These are phyloP conservation scores for Epicampocera succincta DNA, from an alignment of 2,888 invertebrate species.

Conservation along the genomic window DNA sequence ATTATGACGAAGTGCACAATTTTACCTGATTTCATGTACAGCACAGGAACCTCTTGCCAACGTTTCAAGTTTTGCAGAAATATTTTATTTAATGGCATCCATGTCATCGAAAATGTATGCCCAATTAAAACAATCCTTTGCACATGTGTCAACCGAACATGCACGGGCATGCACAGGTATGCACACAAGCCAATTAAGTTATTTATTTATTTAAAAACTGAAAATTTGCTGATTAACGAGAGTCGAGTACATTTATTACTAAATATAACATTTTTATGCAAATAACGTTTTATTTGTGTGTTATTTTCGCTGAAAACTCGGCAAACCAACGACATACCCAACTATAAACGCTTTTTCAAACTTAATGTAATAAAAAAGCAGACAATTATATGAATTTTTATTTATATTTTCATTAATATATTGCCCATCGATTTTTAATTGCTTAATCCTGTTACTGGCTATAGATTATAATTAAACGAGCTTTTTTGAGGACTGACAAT, in stretches of 20 bases:
- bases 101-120: slow-evolving; percentile 16
- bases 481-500: no score
- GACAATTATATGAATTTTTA: no score
- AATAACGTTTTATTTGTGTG: slow-evolving; percentile 42
- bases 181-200: slow-evolving; percentile 63
- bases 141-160: slow-evolving; percentile 21
- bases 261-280: slow-evolving; percentile 34
- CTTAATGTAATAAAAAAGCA: no score
- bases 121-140: slow-evolving; percentile 20
- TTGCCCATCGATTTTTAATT: no score
- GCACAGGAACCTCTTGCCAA: no score
- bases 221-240: slow-evolving; percentile 57
- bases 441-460: no score
- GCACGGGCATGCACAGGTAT: slow-evolving; percentile 1
- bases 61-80: no score
- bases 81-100: slow-evolving; percentile 2
- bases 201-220: slow-evolving; percentile 44
- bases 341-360: no score
- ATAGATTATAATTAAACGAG: no score
- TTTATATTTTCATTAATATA: no score
- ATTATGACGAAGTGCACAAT: no score
- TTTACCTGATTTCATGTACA: no score
- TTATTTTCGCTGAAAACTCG: neutral
- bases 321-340: neutral
- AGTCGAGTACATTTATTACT: slow-evolving; percentile 1